Evolutionary conservation across 2,797 vertebrate species (phyloP).

Genomic region (Scleropages formosus): DNA sequence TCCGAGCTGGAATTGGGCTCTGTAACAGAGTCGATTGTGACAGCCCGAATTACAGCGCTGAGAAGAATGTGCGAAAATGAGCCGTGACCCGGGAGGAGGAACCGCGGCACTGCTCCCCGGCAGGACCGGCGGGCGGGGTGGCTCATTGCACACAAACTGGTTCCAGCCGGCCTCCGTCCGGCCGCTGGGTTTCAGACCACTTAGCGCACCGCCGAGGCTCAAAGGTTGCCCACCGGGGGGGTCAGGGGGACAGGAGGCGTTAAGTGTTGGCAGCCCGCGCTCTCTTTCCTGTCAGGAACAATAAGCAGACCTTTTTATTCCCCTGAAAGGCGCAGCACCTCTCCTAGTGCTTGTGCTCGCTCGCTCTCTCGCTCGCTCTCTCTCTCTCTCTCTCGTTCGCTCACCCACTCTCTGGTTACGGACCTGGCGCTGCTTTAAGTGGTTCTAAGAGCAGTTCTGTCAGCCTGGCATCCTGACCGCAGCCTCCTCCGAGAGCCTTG

Average conservation of each 20-base stretch:
- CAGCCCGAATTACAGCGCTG: too few species aligned
- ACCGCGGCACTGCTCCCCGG: too few species aligned
- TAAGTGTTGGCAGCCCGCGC: conserved; percentile 56
- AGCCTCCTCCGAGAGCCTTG: not conserved
- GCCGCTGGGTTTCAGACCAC: conserved; percentile 29
- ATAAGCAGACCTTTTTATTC: conserved; percentile 46
- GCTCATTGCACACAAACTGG: not conserved
- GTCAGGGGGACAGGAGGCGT: conserved; percentile 26
- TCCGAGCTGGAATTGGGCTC: too few species aligned
- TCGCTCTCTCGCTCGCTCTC: not conserved
- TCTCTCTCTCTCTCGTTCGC: too few species aligned
- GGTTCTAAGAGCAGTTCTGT: not conserved
- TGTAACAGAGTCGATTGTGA: too few species aligned
- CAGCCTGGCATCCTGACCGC: not conserved
- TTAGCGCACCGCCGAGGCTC: conserved; percentile 43
- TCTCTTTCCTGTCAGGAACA: conserved; percentile 49
- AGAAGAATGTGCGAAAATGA: too few species aligned
- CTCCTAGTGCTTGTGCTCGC: not conserved
- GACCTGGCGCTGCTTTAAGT: not conserved
- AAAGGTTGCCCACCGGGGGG: conserved; percentile 53
- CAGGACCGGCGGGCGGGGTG: not conserved
- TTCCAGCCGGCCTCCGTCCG: not conserved
- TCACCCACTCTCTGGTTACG: not conserved
- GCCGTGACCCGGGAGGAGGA: too few species aligned
- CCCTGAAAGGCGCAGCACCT: not conserved